These are phyloP conservation scores for Acipenser ruthenus DNA, from an alignment of 2,797 vertebrate genomes.

Conservation along the genomic window DNA sequence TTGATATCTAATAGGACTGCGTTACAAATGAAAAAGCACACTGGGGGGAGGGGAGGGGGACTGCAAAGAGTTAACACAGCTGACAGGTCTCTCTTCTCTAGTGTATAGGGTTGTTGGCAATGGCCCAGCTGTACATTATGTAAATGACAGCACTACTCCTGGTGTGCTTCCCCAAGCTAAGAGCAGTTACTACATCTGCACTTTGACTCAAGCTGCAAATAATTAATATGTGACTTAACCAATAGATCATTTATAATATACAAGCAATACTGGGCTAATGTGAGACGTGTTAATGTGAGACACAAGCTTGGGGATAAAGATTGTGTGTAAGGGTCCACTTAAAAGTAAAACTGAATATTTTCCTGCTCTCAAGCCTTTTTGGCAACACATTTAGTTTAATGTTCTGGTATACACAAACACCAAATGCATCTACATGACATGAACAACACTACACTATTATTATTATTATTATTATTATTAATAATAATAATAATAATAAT, in stretches of 20 bases:
- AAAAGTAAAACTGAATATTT: neutral
- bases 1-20: conserved; percentile 5
- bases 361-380: too few species aligned
- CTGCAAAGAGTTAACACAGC: neutral
- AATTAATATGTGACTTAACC: conserved; percentile 9
- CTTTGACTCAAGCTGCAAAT: conserved; percentile 7
- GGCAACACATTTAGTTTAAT: too few species aligned
- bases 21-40: conserved; percentile 10
- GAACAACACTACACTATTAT: too few species aligned
- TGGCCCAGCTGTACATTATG: neutral
- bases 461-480: too few species aligned
- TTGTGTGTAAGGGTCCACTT: neutral
- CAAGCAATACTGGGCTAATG: neutral
- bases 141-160: conserved; percentile 14
- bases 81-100: neutral
- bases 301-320: neutral
- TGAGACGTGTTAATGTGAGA: neutral
- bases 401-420: too few species aligned
- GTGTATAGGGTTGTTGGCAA: neutral
- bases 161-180: conserved; percentile 11
- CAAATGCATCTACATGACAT: too few species aligned
- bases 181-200: neutral
- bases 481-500: too few species aligned
- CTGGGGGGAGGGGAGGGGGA: neutral
- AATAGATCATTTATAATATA: neutral